A percentile compares a stretch with the other conserved stretches of the same genome.
phyloP scores from a whole-genome alignment of 2,888 invertebrate species.

The Drosophila recens region DNA sequence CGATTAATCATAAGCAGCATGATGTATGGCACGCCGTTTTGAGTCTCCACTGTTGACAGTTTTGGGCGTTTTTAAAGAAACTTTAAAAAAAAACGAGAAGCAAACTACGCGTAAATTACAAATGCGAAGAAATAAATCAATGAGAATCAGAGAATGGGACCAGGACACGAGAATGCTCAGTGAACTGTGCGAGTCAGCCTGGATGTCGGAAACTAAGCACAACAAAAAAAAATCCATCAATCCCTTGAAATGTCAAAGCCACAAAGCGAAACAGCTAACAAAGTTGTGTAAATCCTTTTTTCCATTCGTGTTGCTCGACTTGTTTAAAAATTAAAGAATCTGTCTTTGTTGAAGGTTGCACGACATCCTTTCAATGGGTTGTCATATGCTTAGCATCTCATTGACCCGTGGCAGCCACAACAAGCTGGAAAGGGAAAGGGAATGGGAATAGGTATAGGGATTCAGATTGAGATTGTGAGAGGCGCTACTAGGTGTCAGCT shows the following conservation, averaged over 20 bases:
- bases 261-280: conserved; percentile 64
- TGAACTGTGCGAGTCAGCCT: conserved; percentile 51
- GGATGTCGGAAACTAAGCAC: conserved; percentile 1
- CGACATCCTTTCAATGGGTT: conserved; percentile 69
- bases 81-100: conserved; percentile 35
- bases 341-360: conserved; percentile 57
- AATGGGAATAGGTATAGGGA: not conserved
- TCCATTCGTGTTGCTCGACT: conserved; percentile 29
- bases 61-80: conserved; percentile 54
- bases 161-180: conserved; percentile 52
- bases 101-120: conserved; percentile 53
- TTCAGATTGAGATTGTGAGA: not conserved
- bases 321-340: conserved; percentile 72
- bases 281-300: conserved; percentile 69
- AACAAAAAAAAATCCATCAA: conserved; percentile 69
- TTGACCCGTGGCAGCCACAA: conserved; percentile 72
- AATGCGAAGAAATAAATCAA: conserved; percentile 72
- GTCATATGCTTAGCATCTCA: conserved; percentile 78
- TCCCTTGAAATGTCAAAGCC: conserved; percentile 71
- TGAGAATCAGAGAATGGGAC: conserved; percentile 18
- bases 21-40: conserved; percentile 42
- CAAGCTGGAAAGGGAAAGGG: conserved; percentile 34
- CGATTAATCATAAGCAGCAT: conserved; percentile 74
- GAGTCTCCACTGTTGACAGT: conserved; percentile 66
- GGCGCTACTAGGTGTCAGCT: conserved; percentile 50